Conservation (phyloP, 2,888 invertebrate species). For the Phortica magna region DNA sequence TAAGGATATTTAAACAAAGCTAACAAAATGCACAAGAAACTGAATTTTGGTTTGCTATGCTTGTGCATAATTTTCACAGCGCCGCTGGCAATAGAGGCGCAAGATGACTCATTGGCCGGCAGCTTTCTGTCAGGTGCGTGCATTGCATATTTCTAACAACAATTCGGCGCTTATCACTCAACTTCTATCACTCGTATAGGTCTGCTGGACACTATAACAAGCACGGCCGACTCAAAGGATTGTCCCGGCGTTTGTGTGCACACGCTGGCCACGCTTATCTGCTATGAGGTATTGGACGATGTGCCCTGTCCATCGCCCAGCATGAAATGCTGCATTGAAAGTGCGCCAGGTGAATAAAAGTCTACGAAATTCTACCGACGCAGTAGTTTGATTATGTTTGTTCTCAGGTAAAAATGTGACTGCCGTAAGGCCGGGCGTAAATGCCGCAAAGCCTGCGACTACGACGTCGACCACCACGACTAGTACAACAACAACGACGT, state of each 20-base stretch:
- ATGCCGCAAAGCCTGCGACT: slow-evolving; percentile 49
- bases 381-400: background rate
- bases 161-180: background rate
- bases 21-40: background rate
- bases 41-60: background rate
- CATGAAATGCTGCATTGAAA: slow-evolving; percentile 92
- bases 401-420: slow-evolving; percentile 77
- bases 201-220: slow-evolving; percentile 89
- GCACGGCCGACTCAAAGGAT: slow-evolving; percentile 89
- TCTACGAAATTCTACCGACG: background rate
- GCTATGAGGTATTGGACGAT: slow-evolving; percentile 90
- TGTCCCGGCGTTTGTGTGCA: slow-evolving; percentile 95
- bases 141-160: background rate
- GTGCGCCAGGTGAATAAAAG: slow-evolving; percentile 80
- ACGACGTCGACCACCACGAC: slow-evolving; percentile 53
- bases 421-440: slow-evolving; percentile 44
- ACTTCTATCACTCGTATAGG: slow-evolving; percentile 79
- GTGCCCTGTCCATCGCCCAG: slow-evolving; percentile 88
- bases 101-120: slow-evolving; percentile 89
- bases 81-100: slow-evolving; percentile 51
- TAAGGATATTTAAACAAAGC: background rate
- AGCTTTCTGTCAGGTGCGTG: slow-evolving; percentile 88
- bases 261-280: slow-evolving; percentile 90
- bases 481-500: slow-evolving; percentile 50
- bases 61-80: slow-evolving; percentile 44